Evolutionary conservation across 1,140 invertebrate species (phyloP), one percentile per base, ranked within the genome.

Genomic region (Rhysida immarginata): DNA sequence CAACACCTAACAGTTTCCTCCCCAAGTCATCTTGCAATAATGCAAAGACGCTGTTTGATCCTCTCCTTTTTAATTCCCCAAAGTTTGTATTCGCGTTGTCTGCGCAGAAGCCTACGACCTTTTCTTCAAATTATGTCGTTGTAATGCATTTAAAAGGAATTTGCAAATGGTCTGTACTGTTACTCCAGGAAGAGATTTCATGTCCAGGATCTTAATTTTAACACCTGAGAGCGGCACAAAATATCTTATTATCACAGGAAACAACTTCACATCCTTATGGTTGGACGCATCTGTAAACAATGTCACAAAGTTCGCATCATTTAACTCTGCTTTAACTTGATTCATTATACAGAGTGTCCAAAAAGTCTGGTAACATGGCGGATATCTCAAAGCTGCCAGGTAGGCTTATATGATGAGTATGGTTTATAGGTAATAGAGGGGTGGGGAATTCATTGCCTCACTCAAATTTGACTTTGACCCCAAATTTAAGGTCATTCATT

Each of bases 1-100:
- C 57, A 29, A 56, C 41, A 26, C 57, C 54, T 20, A 55, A 52
- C 50, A 52, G 50, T 52, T 52, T 52, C 50, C 23, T 52, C 50
- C 50, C 50, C 5, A 52, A 24, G 50, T 26, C 50, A 52, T 52
- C 50, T 52, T 52, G 50, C 50, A 52, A 24, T 52, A 52, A 27
- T 52, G 20, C 50, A 52, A 52, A 52, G 11, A 52, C 25, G 25
- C 26, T 52, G 50, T 52, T 52, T 52, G 11, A 20, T 52, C 50
- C 50, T 52, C 23, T 52, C 50, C 50, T 52, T 52, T 52, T 52
- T 29, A 48, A 24, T 3, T 24, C 50, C 27, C 25, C 43, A 45
- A 55, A 58, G 26, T 58, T 56, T 2, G 27, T 50, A 41, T 58
- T 58, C 44, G 57, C 23, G 29, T 35, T 35, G 44, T 58, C 57